Conservation (phyloP, 2,888 invertebrate species). For the Amaurobius ferox region DNA sequence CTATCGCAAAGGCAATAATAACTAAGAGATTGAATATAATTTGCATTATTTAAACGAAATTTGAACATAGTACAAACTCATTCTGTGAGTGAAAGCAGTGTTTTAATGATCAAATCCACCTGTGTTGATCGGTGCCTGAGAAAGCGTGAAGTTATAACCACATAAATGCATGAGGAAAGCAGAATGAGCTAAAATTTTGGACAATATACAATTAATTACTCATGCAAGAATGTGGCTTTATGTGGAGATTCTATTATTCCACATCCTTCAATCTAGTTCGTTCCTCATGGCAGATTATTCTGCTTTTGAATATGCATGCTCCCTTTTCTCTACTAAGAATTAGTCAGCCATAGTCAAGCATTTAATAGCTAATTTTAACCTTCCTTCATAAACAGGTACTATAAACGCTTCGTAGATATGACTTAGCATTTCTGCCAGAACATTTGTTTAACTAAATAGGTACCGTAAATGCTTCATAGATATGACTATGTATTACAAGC, state of each 20-base stretch:
- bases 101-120: not conserved
- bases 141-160: too few species aligned
- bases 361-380: not conserved
- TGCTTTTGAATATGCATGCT: not conserved
- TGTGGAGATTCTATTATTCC: not conserved
- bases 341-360: not conserved
- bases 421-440: too few species aligned
- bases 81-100: not conserved
- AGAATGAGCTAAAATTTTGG: not conserved
- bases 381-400: not conserved
- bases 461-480: too few species aligned
- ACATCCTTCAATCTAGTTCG: not conserved
- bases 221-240: not conserved
- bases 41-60: too few species aligned
- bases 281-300: not conserved
- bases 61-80: too few species aligned
- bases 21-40: too few species aligned
- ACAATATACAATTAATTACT: slow-evolving; percentile 6
- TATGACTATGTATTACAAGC: too few species aligned
- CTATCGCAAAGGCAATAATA: too few species aligned
- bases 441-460: too few species aligned
- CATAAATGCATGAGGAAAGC: not conserved
- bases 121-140: not conserved
- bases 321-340: not conserved
- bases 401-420: not conserved